Evolutionary conservation across 2,113 vertebrate species (phyloP), one percentile per base, ranked within the genome.

Genomic region (Emberiza fucata): DNA sequence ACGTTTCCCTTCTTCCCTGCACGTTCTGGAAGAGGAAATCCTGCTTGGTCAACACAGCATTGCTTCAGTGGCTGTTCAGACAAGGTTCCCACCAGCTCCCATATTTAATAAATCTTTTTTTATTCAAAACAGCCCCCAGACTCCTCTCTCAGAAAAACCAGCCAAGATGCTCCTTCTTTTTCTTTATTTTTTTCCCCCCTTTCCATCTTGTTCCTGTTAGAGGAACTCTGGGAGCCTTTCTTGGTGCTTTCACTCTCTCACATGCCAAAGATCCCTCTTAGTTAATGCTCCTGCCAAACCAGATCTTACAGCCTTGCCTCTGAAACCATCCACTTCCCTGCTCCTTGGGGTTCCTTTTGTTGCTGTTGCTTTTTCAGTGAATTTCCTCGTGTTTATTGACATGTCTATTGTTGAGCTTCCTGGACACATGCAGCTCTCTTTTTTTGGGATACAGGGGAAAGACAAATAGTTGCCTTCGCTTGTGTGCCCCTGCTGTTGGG

Each of bases 321-420:
- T 88, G 22, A 96, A 96, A 81, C 89, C 95, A 95, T 95, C 90
- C 90, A 90, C 94, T 97, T 97, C 96, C 94, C 94, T 24, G 76
- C 94, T 96, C 94, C 94, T 96, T 15, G 88, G 93, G 94, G 93
- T 96, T 96, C 90, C 93, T 96, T 96, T 95, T 97, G 93, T 96
- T 96, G 90, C 88, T 81, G 88, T 88, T 95, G 92, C 94, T 93
- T 94, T 95, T 94, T 88, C 81, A 84, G 75, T 92, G 94, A 90
- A 97, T 95, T 96, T 97, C 93, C 94, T 95, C 37, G 4, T 93
- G 90, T 95, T 95, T 96, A 94, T 96, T 95, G 95, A 94, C 88
- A 60, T 42, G 76, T 92, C 95, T 94, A 96, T 95, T 97, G 95
- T 96, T 90, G 92, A 88, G 88, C 93, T 96, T 95, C 96, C 94